Percentiles rank a stretch among this genome's conserved stretches.
phyloP scores from a whole-genome alignment of 2,113 vertebrate genomes.

The Suricata suricatta region DNA sequence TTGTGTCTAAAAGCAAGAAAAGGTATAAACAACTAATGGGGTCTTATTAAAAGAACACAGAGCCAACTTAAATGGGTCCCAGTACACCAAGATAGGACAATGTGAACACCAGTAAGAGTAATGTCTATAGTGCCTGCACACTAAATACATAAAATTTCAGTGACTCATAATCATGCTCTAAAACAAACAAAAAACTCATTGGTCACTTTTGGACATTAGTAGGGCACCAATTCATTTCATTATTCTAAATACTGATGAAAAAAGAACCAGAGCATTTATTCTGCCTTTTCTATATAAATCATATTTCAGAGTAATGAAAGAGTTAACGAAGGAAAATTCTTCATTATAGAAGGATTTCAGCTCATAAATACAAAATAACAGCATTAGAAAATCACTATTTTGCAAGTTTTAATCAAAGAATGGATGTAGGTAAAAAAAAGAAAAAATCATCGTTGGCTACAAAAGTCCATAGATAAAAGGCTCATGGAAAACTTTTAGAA shows the following conservation, averaged over 20 bases:
- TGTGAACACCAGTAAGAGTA: background rate
- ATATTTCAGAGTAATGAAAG: constrained; percentile 31
- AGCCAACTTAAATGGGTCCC: background rate
- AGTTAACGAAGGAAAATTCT: constrained; percentile 1
- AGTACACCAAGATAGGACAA: background rate
- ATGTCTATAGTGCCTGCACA: background rate
- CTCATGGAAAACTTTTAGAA: background rate
- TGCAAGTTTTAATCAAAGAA: background rate
- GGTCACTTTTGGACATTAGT: background rate
- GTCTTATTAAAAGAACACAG: background rate
- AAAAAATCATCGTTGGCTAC: background rate
- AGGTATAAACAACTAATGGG: background rate
- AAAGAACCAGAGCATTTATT: constrained; percentile 26
- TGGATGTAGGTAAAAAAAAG: background rate
- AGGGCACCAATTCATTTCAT: background rate
- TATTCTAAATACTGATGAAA: background rate
- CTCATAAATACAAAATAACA: background rate
- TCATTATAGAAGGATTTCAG: background rate
- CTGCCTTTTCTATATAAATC: background rate
- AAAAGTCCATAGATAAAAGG: background rate
- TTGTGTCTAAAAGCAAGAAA: background rate
- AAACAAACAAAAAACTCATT: background rate
- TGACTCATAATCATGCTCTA: background rate
- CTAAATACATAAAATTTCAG: background rate
- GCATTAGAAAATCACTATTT: background rate